These are phyloP conservation scores for Cranoglanis bouderius DNA, from an alignment of 2,113 vertebrate species.

Conservation along the genomic window DNA sequence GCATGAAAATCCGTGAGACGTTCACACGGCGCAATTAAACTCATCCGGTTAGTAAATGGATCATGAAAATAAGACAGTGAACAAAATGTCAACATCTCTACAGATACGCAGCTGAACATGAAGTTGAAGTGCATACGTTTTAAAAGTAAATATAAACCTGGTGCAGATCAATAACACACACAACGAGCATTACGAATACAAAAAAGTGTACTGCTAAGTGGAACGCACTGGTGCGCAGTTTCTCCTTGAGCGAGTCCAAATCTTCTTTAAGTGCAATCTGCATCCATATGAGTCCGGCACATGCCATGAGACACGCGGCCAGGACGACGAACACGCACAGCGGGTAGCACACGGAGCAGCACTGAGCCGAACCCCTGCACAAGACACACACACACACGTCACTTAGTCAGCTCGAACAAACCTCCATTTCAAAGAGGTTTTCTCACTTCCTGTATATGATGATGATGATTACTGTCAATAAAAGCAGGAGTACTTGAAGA, in stretches of 20 bases:
- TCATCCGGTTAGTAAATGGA: neutral
- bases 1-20: neutral
- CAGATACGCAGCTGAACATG: neutral
- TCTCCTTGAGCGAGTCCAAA: constrained; percentile 90
- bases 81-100: neutral
- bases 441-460: neutral
- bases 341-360: constrained; percentile 92
- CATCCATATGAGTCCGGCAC: constrained; percentile 97
- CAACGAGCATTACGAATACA: neutral
- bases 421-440: neutral
- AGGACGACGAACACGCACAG: constrained; percentile 90
- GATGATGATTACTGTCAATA: neutral
- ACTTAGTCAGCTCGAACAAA: neutral
- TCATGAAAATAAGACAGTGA: neutral
- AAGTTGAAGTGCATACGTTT: neutral
- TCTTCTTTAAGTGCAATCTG: constrained; percentile 95
- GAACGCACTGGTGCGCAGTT: constrained; percentile 87
- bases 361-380: constrained; percentile 85
- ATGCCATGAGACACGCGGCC: constrained; percentile 89
- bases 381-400: constrained; percentile 39
- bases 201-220: neutral
- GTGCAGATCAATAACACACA: neutral
- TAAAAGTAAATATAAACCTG: neutral
- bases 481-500: neutral
- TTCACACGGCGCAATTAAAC: neutral